These are phyloP conservation scores for Choreutis nemorana DNA, from an alignment of 2,888 invertebrate species.

Conservation along the genomic window DNA sequence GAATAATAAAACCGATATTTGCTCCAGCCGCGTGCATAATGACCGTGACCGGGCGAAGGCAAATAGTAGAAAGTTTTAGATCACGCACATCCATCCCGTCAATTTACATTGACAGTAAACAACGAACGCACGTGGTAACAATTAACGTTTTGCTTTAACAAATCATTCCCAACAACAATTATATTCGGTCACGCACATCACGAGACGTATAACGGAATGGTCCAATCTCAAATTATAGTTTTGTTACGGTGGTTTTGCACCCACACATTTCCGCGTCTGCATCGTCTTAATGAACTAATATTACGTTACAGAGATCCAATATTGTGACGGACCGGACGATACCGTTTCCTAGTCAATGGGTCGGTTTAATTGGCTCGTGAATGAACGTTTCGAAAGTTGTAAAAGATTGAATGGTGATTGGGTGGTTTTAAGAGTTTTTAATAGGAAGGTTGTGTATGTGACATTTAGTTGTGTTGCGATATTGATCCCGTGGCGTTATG, in stretches of 20 bases:
- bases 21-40: no score
- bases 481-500: conserved; percentile 54
- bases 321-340: conserved; percentile 39
- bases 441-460: conserved; percentile 42
- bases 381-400: conserved; percentile 17
- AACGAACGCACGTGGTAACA: conserved; percentile 53
- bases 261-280: conserved; percentile 62
- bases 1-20: no score
- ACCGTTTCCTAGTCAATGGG: conserved; percentile 41
- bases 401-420: conserved; percentile 6
- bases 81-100: conserved; percentile 24
- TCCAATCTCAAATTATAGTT: conserved; percentile 61
- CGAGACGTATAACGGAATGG: conserved; percentile 41
- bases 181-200: conserved; percentile 49
- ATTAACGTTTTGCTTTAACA: conserved; percentile 52
- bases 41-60: no score
- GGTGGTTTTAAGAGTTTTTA: conserved; percentile 15
- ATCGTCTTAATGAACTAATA: conserved; percentile 56
- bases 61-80: no score
- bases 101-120: conserved; percentile 23
- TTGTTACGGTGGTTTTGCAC: conserved; percentile 62
- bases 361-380: conserved; percentile 33
- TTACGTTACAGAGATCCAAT: conserved; percentile 58
- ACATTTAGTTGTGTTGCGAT: conserved; percentile 39
- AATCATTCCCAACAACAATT: conserved; percentile 51